phyloP scores from a whole-genome alignment of 2,797 vertebrate species.

The Myoxocephalus aenaeus region DNA sequence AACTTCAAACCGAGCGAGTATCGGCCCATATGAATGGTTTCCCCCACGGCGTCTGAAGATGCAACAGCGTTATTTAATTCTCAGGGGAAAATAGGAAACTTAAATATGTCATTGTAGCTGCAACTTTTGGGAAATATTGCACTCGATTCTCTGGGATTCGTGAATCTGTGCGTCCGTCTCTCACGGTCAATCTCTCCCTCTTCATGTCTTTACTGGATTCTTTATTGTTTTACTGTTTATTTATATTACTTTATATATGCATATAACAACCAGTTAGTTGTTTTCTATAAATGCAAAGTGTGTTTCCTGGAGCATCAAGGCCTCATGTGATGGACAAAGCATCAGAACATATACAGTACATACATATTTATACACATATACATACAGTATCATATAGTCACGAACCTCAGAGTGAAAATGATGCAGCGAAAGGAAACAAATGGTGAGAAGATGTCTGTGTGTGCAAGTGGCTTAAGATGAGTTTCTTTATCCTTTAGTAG shows the following conservation, averaged over 20 bases:
- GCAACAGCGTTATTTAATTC: neutral
- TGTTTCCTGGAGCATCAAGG: constrained; percentile 7
- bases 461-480: neutral
- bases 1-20: constrained; percentile 1
- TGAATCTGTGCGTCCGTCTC: no score
- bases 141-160: constrained; percentile 25
- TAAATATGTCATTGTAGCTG: constrained; percentile 20
- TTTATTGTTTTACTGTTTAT: no score
- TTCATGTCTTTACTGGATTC: no score
- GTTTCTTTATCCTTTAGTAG: constrained; percentile 23
- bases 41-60: neutral
- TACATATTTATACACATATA: no score
- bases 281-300: neutral
- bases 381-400: no score
- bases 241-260: no score
- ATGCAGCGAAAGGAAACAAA: neutral
- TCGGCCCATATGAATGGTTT: neutral
- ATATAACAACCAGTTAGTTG: no score
- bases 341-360: neutral
- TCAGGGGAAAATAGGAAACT: constrained; percentile 1
- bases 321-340: constrained; percentile 6
- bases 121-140: constrained; percentile 45
- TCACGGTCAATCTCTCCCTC: no score
- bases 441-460: neutral
- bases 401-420: neutral